These are phyloP conservation scores for Sebastes matsubarae DNA, from an alignment of 2,797 vertebrate species.

Conservation along the genomic window DNA sequence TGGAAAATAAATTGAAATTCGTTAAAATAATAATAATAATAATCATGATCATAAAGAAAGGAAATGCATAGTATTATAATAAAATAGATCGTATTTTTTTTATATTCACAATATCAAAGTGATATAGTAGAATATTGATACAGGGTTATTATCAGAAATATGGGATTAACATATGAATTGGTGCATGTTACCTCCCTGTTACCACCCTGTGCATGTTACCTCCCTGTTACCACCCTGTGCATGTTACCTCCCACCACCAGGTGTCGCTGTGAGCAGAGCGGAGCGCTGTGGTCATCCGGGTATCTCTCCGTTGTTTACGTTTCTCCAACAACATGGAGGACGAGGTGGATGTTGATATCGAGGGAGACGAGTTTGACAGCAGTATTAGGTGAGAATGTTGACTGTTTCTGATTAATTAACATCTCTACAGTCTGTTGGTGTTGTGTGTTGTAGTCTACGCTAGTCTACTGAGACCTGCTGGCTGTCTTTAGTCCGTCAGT, in stretches of 20 bases:
- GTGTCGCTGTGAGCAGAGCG: conserved; percentile 48
- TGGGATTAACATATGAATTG: fast-evolving
- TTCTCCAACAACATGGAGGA: conserved; percentile 80
- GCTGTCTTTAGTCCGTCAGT: not conserved
- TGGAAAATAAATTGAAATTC: too few species aligned
- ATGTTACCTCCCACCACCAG: conserved; percentile 23
- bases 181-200: not conserved
- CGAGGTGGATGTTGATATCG: conserved; percentile 85
- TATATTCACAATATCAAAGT: too few species aligned
- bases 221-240: too few species aligned
- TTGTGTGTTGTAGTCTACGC: fast-evolving
- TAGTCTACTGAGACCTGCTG: not conserved
- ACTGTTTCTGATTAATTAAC: fast-evolving
- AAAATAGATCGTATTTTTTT: too few species aligned
- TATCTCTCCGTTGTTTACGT: conserved; percentile 47
- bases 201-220: conserved; percentile 15
- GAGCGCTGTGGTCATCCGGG: fast-evolving
- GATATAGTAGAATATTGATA: too few species aligned
- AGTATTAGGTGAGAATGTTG: conserved; percentile 54
- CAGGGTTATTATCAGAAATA: too few species aligned
- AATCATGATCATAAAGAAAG: too few species aligned
- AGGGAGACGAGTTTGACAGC: conserved; percentile 79
- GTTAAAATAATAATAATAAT: too few species aligned
- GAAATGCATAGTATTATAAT: too few species aligned
- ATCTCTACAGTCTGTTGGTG: fast-evolving